Conservation (phyloP, 2,888 invertebrate genomes). For the Anaspis maculata region DNA sequence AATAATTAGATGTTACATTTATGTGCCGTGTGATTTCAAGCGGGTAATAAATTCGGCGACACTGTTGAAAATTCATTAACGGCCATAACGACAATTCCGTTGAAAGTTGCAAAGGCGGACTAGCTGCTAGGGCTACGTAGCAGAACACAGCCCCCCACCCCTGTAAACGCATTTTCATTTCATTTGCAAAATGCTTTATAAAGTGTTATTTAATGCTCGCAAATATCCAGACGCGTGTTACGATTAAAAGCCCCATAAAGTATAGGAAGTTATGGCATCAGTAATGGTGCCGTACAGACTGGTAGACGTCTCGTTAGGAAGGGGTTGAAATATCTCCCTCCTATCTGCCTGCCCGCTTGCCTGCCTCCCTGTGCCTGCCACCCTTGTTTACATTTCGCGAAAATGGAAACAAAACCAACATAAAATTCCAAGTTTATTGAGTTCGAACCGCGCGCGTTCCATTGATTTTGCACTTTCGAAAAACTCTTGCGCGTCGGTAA, state of each 20-base stretch:
- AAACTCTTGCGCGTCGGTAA: conserved; percentile 6
- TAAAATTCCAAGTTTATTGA: conserved; percentile 14
- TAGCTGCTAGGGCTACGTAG: too few species aligned
- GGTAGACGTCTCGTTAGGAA: conserved; percentile 17
- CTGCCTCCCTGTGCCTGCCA: too few species aligned
- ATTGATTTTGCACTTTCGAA: conserved; percentile 9
- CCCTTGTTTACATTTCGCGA: conserved; percentile 18
- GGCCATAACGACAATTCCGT: conserved; percentile 13
- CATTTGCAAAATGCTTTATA: conserved; percentile 29
- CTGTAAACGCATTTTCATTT: conserved; percentile 20
- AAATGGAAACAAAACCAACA: conserved; percentile 12
- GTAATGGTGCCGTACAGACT: conserved; percentile 30
- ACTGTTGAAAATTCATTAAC: conserved; percentile 12
- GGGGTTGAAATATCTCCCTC: conserved; percentile 14
- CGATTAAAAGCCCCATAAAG: conserved; percentile 31
- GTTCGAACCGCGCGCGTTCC: conserved; percentile 9
- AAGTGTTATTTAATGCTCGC: conserved; percentile 32
- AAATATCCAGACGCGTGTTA: conserved; percentile 30
- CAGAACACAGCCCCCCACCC: too few species aligned
- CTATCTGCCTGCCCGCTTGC: too few species aligned
- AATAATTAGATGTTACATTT: too few species aligned
- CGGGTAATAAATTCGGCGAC: conserved; percentile 9
- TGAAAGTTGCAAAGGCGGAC: conserved; percentile 10
- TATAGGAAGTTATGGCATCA: conserved; percentile 31
- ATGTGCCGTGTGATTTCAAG: too few species aligned